Evolutionary conservation across 2,888 invertebrate species (phyloP), one percentile per base, ranked within the genome.

Genomic region (Thalpophila matura): DNA sequence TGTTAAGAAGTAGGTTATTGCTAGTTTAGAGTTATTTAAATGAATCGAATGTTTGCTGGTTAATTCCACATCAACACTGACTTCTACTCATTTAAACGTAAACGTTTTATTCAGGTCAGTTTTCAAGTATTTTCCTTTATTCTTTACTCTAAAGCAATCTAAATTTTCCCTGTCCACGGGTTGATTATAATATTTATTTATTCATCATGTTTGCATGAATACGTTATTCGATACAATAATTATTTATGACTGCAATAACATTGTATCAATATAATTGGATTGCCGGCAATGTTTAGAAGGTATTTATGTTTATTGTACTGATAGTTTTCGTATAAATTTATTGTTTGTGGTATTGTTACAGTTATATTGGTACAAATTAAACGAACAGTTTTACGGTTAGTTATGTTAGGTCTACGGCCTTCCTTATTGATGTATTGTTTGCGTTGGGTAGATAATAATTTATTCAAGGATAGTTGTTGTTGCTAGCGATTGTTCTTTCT

Each of bases 171-270:
- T n/a, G n/a, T n/a, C n/a, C 16, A 31, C 31, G 27, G 35, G 10
- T 22, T 50, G 40, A 29, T 47, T n/a, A 27, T 49, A 57, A 27
- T 49, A 57, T 67, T 54, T 51, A 64, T 67, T 46, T 69, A 69
- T 59, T 58, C 45, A 46, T 49, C 43, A 58, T 22, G 45, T 57
- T 71, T 78, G 63, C 66, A 69, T 71, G 64, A 68, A 63, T 58
- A 64, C 53, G 49, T 57, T 53, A 61, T 64, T 61, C 22, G 27
- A 51, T 38, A 43, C 24, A 53, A 70, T n/a, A n/a, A n/a, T n/a
- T n/a, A n/a, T 81, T 74, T 81, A 81, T 51, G 38, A 51, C 63
- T 27, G 35, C 45, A 61, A 66, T 75, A 69, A 45, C 77, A 55
- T 51, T 53, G 56, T 63, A 64, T 69, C 40, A 45, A 51, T 57